These are phyloP conservation scores for Cyphomyrmex costatus DNA, from an alignment of 1,140 invertebrate genomes.

Conservation along the genomic window DNA sequence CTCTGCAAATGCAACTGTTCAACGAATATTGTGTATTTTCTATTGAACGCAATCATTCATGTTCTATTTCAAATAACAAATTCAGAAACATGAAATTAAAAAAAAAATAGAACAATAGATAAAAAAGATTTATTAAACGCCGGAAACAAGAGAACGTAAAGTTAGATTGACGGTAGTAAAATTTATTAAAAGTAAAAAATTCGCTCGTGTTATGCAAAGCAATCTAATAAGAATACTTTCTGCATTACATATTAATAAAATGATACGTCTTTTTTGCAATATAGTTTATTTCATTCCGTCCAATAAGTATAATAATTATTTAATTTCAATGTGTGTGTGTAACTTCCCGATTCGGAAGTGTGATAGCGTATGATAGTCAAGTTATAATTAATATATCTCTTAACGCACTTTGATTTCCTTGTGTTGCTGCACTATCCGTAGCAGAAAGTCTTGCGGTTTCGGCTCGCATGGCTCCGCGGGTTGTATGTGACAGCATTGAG, in stretches of 20 bases:
- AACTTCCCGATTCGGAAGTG: not conserved
- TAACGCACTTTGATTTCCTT: conserved; percentile 85
- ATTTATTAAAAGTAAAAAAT: conserved; percentile 7
- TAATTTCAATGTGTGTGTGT: not conserved
- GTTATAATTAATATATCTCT: not conserved
- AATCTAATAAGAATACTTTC: not conserved
- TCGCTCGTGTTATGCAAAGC: too few species aligned
- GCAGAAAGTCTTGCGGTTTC: conserved; percentile 89
- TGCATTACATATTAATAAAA: not conserved
- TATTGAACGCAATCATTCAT: not conserved
- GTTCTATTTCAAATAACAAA: conserved; percentile 32
- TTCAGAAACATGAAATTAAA: not conserved
- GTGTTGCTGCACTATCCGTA: conserved; percentile 89
- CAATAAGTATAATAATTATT: not conserved
- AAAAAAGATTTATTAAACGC: not conserved
- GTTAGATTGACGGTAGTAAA: not conserved
- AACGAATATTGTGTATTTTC: not conserved
- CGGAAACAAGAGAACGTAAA: not conserved
- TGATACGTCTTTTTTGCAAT: not conserved
- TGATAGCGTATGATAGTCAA: not conserved
- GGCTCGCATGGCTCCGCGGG: conserved; percentile 86
- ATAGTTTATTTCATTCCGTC: not conserved
- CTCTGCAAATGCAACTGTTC: not conserved
- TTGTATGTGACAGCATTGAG: conserved; percentile 89
- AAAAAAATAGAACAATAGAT: not conserved